Evolutionary conservation across 2,888 invertebrate genomes (phyloP), one percentile per base, ranked within the genome.

Genomic region (Ectropis crepuscularia): DNA sequence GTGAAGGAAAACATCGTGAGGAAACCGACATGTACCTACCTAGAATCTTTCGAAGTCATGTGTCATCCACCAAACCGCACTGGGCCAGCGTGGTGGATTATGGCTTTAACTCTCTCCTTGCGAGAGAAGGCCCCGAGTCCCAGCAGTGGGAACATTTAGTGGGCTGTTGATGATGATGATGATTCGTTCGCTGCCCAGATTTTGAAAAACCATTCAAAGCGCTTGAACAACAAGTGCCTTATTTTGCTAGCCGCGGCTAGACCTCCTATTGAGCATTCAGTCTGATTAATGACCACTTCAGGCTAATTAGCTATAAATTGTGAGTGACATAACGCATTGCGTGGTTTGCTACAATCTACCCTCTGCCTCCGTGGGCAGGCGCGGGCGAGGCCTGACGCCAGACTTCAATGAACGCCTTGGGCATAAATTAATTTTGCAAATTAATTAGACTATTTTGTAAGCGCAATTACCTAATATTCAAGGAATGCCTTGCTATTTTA

Each of bases 221-320:
- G 16, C 16, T 28, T 4, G 16, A 4, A 28, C 16, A 28, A 28
- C 16, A 28, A 28, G 16, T 28, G 16, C 16, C 16, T 28, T 28
- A 28, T 28, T 28, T 28, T 28, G 16, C 49, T 38, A 54, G 49
- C 28, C 11, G 42, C 49, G 38, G 38, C 38, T 28, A 11, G 46
- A 11, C 43, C 61, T 61, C 36, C 43, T 37, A 28, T 9, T 7
- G 38, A 43, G 48, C 61, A 57, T 57, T 51, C 45, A 51, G 51
- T 36, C 60, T 53, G 47, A 53, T 57, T 57, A 47, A 62, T 38
- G 1, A 46, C 55, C 55, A 55, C 61, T 58, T 54, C 10, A 41
- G 8, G 8, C 28, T 58, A 63, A 63, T 58, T 43, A 63, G 54
- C 45, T 6, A 63, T 63, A 58, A 63, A 63, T 63, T 41, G 48